Evolutionary conservation across 1,140 invertebrate genomes (phyloP), one percentile per base, ranked within the genome.

Genomic region (Harpegnathos saltator): DNA sequence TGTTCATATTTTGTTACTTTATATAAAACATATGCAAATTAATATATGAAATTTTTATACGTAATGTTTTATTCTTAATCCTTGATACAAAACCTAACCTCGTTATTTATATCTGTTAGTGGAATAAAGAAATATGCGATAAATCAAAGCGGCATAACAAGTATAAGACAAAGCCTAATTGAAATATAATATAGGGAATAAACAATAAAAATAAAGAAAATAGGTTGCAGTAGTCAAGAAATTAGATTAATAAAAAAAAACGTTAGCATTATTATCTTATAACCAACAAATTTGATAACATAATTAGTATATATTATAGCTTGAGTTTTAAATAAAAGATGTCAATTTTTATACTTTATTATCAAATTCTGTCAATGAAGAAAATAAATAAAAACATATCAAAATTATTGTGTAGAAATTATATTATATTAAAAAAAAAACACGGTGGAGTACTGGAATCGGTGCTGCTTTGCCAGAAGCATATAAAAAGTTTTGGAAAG

Each of bases 401-500:
- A 19, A 24, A 66, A 62, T 14, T 75, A 22, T 83, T 83, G 4
- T 62, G 5, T 33, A 92, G 91, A 74, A 12, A 56, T 69, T 94
- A 9, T 94, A 93, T 73, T 85, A n/a, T n/a, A n/a, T 88, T 7
- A n/a, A 87, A 0, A 59, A 61, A 77, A 91, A 50, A 87, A 12
- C 65, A 71, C 94, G 95, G 71, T 96, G 96, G 93, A 91, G 94
- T 59, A 95, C 94, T 78, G 96, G 96, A 9, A 92, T 96, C 54
- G 97, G 96, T 14, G 92, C 95, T 50, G 93, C 95, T 82, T 92
- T 99, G 77, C 98, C 98, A 3, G 95, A 96, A 86, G 97, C 97
- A 44, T 99, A 98, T 91, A 97, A 97, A 91, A 97, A 98, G 91
- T 98, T 98, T 93, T 98, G 97, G 95, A 95, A 94, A 83, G 97